Evolutionary conservation across 2,797 vertebrate species (phyloP), one percentile per base, ranked within the genome.

Genomic region (Hippocampus kuda): DNA sequence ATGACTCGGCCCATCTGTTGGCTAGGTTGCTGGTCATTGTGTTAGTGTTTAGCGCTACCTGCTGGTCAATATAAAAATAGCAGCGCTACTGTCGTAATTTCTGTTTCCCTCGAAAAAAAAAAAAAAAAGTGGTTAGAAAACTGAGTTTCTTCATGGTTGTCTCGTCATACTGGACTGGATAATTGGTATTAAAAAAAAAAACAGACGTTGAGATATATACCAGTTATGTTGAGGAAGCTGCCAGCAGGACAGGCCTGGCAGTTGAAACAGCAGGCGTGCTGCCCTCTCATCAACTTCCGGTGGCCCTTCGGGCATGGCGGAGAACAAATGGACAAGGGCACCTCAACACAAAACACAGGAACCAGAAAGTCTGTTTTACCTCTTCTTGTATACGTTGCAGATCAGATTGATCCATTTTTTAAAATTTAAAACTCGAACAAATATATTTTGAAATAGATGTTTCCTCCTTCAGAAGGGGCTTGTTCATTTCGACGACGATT

Each of bases 151-250:
- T 49, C 1, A 18, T 18, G 4, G 44, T 46, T 46, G 18, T 5
- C 18, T 9, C 16, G 18, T 20, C 27, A 30, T 27, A 6, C 4
- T 62, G 9, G 18, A 61, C 2, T 38, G 18, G 12, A 61, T 30
- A 61, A 34, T 4, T 60, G 9, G 3, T 44, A 13, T 46, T 38
- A 7, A 38, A 11, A 18, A 38, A 0, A 30, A 18, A 38, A 34
- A 67, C 15, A 12, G 24, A 41, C 2, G 20, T 8, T 41, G 11
- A 66, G 16, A 49, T 51, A 12, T 12, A 20, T 54, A 92, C 90
- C 90, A 16, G 88, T 93, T 69, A 48, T 86, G 79, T 95, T 96
- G 71, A 94, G 87, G 83, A 95, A 97, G 2, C 88, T 91, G 41
- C 75, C 83, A 1, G 82, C 53, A 11, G 88, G 87, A 72, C 92